Evolutionary conservation across 1,140 invertebrate genomes (phyloP), one percentile per base, ranked within the genome.

Genomic region (Phortica variegata): DNA sequence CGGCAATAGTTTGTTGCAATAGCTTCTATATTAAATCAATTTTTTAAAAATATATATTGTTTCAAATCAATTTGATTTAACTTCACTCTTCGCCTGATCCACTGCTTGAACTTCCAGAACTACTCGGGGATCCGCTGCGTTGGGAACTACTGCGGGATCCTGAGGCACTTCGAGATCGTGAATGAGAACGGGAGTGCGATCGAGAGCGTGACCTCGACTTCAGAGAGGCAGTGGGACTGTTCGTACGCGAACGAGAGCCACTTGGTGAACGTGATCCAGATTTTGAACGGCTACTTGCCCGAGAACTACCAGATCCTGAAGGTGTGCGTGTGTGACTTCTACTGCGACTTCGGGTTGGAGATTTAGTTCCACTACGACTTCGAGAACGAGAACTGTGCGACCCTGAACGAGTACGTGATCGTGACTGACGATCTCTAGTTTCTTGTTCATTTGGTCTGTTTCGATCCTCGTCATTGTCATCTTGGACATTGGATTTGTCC

Each of bases 221-320:
- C 37, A 63, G 52, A 34, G 65, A 75, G 37, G 58, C 58, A 18
- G 47, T 57, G 16, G 51, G 60, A 7, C 57, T 63, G 34, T 56
- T 60, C 3, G 51, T 41, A 18, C 58, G 68, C 29, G 63, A 70
- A 5, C 61, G 53, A 2, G 70, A 77, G 16, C 73, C 65, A 33
- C 76, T 77, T 3, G 74, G 77, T 23, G 74, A 76, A 4, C 70
- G 73, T 1, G 78, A 79, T 1, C 71, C 62, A 43, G 77, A 79
- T 34, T 66, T 56, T 3, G 76, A 77, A 8, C 73, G 58, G n/a
- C 57, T 56, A 29, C 45, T 60, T 15, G 51, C 43, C 6, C 51
- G 32, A n/a, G 77, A 78, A 21, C 55, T 65, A 42, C 62, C 62
- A 6, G 71, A 77, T 23, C 53, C 50, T n/a, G 75, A 77, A 49